Evolutionary conservation across 2,113 vertebrate genomes (phyloP).

Genomic region (Setophaga petechia): DNA sequence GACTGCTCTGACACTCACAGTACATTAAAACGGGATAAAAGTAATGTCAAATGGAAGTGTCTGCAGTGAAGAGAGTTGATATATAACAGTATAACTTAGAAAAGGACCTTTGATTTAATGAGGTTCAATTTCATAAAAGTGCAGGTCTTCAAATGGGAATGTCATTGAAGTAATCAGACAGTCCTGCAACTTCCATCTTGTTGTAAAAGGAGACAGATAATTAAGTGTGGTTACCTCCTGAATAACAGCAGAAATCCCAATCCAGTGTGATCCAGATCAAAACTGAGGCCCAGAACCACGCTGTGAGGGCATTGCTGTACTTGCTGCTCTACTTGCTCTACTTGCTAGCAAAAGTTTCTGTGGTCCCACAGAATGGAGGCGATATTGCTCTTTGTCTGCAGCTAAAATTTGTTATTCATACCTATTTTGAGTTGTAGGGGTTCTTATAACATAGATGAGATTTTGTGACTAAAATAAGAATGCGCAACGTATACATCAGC

Average conservation of each 20-base stretch:
- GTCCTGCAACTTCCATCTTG: neutral
- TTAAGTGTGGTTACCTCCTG: neutral
- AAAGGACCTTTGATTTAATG: constrained; percentile 46
- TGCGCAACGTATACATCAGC: neutral
- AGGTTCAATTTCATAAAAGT: constrained; percentile 30
- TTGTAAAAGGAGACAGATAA: constrained; percentile 1
- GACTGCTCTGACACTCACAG: neutral
- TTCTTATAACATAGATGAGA: neutral
- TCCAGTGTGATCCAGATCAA: neutral
- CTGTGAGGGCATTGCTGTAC: neutral
- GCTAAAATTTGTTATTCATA: neutral
- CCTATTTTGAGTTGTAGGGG: neutral
- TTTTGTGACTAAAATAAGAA: neutral
- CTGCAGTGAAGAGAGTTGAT: neutral
- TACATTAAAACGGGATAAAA: constrained; percentile 9
- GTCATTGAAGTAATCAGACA: constrained; percentile 2
- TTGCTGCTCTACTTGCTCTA: neutral
- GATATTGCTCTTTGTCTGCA: neutral
- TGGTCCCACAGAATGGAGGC: neutral
- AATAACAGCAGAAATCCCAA: neutral
- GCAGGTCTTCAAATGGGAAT: constrained; percentile 12
- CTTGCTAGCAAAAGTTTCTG: neutral
- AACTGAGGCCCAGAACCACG: neutral
- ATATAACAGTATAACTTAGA: neutral
- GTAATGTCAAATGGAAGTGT: neutral